Evolutionary conservation across 2,797 vertebrate genomes (phyloP), one percentile per base, ranked within the genome.

Genomic region (Typhlichthys eigenmanni): DNA sequence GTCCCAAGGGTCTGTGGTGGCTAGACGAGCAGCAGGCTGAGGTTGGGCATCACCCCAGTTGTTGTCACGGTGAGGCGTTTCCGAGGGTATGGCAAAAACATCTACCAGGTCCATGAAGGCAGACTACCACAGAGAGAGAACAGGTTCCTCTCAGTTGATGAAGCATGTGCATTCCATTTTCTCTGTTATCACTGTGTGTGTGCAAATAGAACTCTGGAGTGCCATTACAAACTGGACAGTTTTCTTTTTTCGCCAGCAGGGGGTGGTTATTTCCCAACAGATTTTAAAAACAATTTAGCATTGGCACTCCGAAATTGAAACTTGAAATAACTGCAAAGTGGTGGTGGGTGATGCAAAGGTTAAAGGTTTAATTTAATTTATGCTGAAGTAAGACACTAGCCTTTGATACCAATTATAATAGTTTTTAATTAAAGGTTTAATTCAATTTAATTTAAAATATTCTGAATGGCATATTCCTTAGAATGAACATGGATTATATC

Each of bases 81-180:
- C 91, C 58, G 91, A 55, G 16, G 87, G 83, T 1, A 94, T 89
- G 57, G 92, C 89, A 2, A 98, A 98, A 87, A 99, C 90, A 84
- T 99, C 97, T 49, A 93, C 94, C 78, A 98, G 91, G 83, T 99
- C 96, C 91, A 95, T 88, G 82, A 97, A 93, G 78, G 95, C 93
- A 13, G 95, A 95, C 95, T 98, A 91, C 34, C 64, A 73, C 47
- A 76, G 32, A 50, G 68, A 70, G 32, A 51, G 48, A n/a, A 69
- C 57, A 43, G 2, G 53, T 47, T 74, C 38, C 71, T 57, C 59
- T 76, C 47, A 74, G 57, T 45, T 46, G 19, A 13, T 32, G 12
- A 29, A 11, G 17, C 13, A 29, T 48, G 11, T 43, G 49, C 43
- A 13, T 34, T 7, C 9, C 9, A 58, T 62, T 34, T 59, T 6